Percentiles rank a stretch among this genome's conserved stretches.
phyloP scores from a whole-genome alignment of 1,140 invertebrate genomes.

The Drosophila arawakana region DNA sequence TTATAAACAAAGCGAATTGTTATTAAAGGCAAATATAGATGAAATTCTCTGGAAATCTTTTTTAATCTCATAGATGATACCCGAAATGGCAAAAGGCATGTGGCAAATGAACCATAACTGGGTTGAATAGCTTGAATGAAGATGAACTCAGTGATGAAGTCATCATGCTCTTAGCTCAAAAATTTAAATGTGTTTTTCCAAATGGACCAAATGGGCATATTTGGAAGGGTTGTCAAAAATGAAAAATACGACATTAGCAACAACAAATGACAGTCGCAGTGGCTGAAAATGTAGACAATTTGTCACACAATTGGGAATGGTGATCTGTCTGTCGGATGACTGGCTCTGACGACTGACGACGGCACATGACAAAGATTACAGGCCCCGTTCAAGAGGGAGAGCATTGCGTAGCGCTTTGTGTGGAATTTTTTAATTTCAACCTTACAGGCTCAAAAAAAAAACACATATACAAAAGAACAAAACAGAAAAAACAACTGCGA shows the following conservation, averaged over 20 bases:
- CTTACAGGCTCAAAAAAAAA: conserved; percentile 29
- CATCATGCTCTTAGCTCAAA: conserved; percentile 2
- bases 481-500: background rate
- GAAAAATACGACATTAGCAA: conserved; percentile 11
- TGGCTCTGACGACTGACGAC: conserved; percentile 49
- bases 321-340: conserved; percentile 29
- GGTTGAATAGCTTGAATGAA: background rate
- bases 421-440: conserved; percentile 79
- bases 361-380: conserved; percentile 65
- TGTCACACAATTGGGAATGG: conserved; percentile 74
- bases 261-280: conserved; percentile 44
- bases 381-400: conserved; percentile 21
- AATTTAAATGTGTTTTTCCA: conserved; percentile 22
- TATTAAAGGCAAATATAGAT: too few relatives aligned
- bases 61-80: background rate
- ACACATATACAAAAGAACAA: conserved; percentile 13
- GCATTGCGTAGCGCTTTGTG: conserved; percentile 52
- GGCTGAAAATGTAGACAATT: conserved; percentile 71
- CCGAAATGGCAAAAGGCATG: background rate
- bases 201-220: conserved; percentile 30
- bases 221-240: conserved; percentile 34
- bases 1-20: too few relatives aligned
- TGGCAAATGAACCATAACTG: conserved; percentile 6
- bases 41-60: too few relatives aligned
- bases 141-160: conserved; percentile 25